These are phyloP conservation scores for Lytechinus pictus DNA, from an alignment of 35 echinoderm and acorn worm species.

Conservation along the genomic window DNA sequence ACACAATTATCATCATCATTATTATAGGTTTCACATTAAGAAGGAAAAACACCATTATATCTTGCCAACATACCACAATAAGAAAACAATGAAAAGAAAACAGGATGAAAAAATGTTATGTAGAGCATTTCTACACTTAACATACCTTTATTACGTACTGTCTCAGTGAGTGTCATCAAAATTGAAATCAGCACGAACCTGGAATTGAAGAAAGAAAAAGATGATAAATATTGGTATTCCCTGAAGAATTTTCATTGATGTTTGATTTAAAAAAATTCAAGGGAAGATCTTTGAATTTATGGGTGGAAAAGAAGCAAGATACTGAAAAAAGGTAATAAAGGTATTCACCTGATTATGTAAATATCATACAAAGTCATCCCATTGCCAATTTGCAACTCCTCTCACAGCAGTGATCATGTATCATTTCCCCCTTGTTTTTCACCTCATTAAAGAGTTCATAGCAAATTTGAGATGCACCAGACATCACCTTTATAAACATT, in stretches of 20 bases:
- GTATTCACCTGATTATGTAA: not conserved
- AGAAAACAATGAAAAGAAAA: not conserved
- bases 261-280: too few relatives aligned
- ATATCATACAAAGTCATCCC: not conserved
- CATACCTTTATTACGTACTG: too few relatives aligned
- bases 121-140: not conserved
- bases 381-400: not conserved
- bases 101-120: not conserved
- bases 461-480: not conserved
- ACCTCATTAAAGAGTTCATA: not conserved
- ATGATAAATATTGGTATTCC: not conserved
- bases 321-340: not conserved
- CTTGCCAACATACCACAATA: too few relatives aligned
- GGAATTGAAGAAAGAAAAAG: not conserved
- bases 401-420: not conserved
- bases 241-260: not conserved
- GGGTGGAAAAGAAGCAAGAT: too few relatives aligned
- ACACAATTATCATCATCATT: too few relatives aligned
- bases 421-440: not conserved
- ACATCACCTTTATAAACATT: not conserved
- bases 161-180: not conserved
- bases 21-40: too few relatives aligned
- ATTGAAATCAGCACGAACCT: not conserved
- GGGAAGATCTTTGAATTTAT: too few relatives aligned
- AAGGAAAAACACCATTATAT: too few relatives aligned